A percentile compares a stretch with the other conserved stretches of the same genome.
phyloP scores from a whole-genome alignment of 2,888 invertebrate genomes.

The Sarcophaga carnaria region DNA sequence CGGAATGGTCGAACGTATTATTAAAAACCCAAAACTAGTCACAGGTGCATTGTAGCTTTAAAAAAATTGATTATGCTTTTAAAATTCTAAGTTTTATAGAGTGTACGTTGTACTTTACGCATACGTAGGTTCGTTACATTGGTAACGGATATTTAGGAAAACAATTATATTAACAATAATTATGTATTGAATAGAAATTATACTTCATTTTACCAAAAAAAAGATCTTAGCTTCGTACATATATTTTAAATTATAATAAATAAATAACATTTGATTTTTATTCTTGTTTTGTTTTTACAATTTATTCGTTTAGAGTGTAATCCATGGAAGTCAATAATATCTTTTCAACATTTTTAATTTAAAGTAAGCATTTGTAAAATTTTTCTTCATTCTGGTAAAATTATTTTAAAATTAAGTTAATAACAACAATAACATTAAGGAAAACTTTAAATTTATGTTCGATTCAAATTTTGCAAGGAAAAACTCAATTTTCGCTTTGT shows the following conservation, averaged over 20 bases:
- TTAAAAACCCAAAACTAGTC: slow-evolving; percentile 11
- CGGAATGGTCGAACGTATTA: not conserved
- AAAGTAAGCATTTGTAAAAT: slow-evolving; percentile 36
- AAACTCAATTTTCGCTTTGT: slow-evolving; percentile 78
- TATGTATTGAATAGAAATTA: no score
- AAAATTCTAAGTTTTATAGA: slow-evolving; percentile 17
- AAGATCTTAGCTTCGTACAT: no score
- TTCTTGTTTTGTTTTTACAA: not conserved
- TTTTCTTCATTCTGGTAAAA: not conserved
- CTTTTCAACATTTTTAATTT: slow-evolving; percentile 50
- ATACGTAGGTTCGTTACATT: not conserved
- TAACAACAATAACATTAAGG: slow-evolving; percentile 26
- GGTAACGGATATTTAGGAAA: slow-evolving; percentile 46
- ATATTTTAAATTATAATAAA: not conserved
- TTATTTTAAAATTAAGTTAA: slow-evolving; percentile 42
- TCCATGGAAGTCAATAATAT: slow-evolving; percentile 13
- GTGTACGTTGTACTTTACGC: not conserved
- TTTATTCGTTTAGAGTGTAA: slow-evolving; percentile 8
- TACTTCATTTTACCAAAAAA: no score
- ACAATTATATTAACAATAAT: not conserved
- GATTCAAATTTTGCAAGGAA: slow-evolving; percentile 87
- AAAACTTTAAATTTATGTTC: not conserved
- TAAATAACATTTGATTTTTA: not conserved
- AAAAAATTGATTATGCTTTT: slow-evolving; percentile 20
- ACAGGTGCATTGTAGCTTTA: slow-evolving; percentile 45